These are phyloP conservation scores for Ametastegia equiseti DNA, from an alignment of 2,888 invertebrate species.

Conservation along the genomic window DNA sequence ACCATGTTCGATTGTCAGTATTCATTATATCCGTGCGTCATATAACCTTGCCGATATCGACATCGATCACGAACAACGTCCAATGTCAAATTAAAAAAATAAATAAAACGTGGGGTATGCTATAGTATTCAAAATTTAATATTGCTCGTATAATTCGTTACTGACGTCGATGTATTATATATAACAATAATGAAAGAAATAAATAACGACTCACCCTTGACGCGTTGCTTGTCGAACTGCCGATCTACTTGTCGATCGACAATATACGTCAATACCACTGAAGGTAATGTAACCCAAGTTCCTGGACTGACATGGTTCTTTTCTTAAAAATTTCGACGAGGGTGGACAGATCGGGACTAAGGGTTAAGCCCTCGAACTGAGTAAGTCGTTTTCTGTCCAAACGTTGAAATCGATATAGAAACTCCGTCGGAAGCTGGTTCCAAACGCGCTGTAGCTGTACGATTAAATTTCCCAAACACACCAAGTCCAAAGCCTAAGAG, in stretches of 20 bases:
- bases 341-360: conserved; percentile 3
- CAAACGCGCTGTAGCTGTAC: background rate
- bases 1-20: background rate
- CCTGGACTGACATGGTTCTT: conserved; percentile 17
- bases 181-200: no score
- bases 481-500: conserved; percentile 26
- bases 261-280: background rate
- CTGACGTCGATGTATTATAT: no score
- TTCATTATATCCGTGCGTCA: background rate
- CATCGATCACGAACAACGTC: background rate
- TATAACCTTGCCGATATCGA: background rate
- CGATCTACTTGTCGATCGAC: background rate
- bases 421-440: background rate
- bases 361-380: conserved; percentile 30
- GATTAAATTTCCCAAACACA: conserved; percentile 41
- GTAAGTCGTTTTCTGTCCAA: conserved; percentile 12
- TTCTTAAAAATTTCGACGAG: conserved; percentile 32
- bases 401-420: conserved; percentile 17
- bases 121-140: no score
- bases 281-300: conserved; percentile 20
- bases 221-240: background rate
- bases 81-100: background rate
- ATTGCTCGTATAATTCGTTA: no score
- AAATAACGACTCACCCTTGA: background rate
- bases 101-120: no score